A percentile compares a stretch with the other conserved stretches of the same genome.
These are phyloP conservation scores for Elysia chlorotica DNA, from an alignment of 1,140 invertebrate genomes.

Conservation along the genomic window DNA sequence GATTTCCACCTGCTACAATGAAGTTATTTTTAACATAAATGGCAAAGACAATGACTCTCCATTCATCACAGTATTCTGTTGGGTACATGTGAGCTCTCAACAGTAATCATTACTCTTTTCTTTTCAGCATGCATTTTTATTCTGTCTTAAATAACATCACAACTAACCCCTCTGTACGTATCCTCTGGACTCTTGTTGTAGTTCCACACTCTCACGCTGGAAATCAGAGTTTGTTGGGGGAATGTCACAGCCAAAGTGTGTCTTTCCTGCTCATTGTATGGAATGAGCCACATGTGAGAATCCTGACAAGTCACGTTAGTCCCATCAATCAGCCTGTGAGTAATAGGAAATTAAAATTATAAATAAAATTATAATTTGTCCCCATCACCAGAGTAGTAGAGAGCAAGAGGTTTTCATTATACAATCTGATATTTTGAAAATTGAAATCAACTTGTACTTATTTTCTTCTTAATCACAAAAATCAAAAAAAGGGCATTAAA, in stretches of 20 bases:
- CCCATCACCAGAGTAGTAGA: too few relatives aligned
- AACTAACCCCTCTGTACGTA: constrained; percentile 73
- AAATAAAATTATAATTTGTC: not conserved
- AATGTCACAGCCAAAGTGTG: constrained; percentile 53
- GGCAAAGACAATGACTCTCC: not conserved
- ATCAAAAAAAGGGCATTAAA: not conserved
- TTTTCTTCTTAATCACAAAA: not conserved
- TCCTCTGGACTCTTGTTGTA: constrained; percentile 77
- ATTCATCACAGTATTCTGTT: not conserved
- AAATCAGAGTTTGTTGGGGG: constrained; percentile 49
- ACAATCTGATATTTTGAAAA: too few relatives aligned
- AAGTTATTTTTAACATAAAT: not conserved
- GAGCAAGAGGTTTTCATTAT: too few relatives aligned
- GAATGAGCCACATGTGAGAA: constrained; percentile 65
- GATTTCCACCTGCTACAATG: not conserved
- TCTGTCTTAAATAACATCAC: not conserved
- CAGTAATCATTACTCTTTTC: not conserved
- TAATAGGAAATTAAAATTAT: not conserved
- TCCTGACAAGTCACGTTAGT: constrained; percentile 60
- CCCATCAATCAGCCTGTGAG: constrained; percentile 62
- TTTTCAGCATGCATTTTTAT: not conserved
- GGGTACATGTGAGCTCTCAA: not conserved
- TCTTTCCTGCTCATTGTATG: constrained; percentile 60
- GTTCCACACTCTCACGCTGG: constrained; percentile 76
- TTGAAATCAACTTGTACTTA: too few relatives aligned